Base-by-base conservation (phyloP, 1,140 invertebrate genomes). In the Drosophila melanica region DNA sequence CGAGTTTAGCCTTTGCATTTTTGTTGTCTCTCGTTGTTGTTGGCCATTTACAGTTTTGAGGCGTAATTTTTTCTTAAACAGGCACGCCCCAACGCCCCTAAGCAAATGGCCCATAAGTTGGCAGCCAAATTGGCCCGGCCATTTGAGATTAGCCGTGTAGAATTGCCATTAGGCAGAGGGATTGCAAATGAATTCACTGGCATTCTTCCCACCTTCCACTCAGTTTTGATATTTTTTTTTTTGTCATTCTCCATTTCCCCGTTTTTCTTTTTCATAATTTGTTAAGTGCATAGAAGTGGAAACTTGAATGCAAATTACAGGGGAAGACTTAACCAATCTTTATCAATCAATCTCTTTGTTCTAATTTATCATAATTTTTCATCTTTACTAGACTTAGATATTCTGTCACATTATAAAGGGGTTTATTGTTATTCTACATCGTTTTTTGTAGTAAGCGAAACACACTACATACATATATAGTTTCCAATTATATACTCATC, bases 31-130 rank as follows among this genome's bases (percentile, higher is more conserved):
- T 45, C 62, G 6, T 55, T 59, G 51, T n/a, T 73, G 63, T 70
- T 67, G 68, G 68, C 84, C 84, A 87, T 84, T 87, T 87, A 69
- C 82, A 87, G 84, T 89, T 84, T 79, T 84, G 73, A 89, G 84
- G 84, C 80, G 85, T 80, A 48, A 77, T 86, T 81, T 77, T 81
- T 80, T 18, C 78, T 87, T 85, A 81, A 76, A 77, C 80, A 64
- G 79, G 41, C 75, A 82, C 82, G 82, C 82, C 82, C 75, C 48
- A 42, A 33, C 53, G 47, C 45, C 66, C 48, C 20, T 35, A 39
- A 54, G 60, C 58, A 82, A 81, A 77, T 75, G 66, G 75, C 55
- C 66, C 67, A 85, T 41, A 69, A 74, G 65, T 74, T 74, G 71
- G 57, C 58, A 70, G 53, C 47, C 51, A 70, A 80, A 73, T 69